Evolutionary conservation across 1,140 invertebrate species (phyloP).

Genomic region (Hydropsyche tenuis): DNA sequence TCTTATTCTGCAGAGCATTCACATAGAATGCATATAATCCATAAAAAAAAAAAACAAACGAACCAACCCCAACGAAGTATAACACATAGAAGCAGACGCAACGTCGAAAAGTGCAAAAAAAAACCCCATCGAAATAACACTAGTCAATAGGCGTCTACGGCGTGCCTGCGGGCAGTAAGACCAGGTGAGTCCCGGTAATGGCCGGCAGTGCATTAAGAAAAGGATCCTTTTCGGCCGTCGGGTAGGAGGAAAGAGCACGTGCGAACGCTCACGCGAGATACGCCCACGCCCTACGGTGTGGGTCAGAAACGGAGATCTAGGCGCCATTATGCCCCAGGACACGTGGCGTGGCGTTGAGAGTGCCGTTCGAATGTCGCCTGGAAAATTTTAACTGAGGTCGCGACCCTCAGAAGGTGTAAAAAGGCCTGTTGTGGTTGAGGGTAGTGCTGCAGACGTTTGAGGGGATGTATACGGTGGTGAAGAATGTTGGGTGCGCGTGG

Average conservation of each 20-base stretch:
- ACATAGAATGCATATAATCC: too few relatives aligned
- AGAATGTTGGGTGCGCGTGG: too few relatives aligned
- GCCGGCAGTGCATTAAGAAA: slow-evolving; percentile 47
- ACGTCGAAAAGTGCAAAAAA: background rate
- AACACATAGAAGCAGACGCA: background rate
- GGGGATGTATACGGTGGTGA: too few relatives aligned
- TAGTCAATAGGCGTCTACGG: slow-evolving; percentile 7
- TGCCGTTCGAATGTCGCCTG: too few relatives aligned
- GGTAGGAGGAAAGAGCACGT: slow-evolving; percentile 6
- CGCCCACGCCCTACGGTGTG: background rate
- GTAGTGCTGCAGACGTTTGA: too few relatives aligned
- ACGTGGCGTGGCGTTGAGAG: too few relatives aligned
- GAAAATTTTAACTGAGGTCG: too few relatives aligned
- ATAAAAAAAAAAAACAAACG: background rate
- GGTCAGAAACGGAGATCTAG: background rate
- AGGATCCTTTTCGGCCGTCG: slow-evolving; percentile 16
- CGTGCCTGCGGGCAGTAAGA: slow-evolving; percentile 1
- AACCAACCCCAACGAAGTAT: background rate
- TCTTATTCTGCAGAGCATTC: too few relatives aligned
- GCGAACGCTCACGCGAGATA: slow-evolving; percentile 38
- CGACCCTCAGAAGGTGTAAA: too few relatives aligned
- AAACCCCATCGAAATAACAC: slow-evolving; percentile 5
- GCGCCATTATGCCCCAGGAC: background rate
- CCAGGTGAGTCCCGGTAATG: slow-evolving; percentile 33
- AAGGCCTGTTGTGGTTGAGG: too few relatives aligned